Evolutionary conservation across 2,888 invertebrate species (phyloP), one percentile per base, ranked within the genome.

Genomic region (Agrochola litura): DNA sequence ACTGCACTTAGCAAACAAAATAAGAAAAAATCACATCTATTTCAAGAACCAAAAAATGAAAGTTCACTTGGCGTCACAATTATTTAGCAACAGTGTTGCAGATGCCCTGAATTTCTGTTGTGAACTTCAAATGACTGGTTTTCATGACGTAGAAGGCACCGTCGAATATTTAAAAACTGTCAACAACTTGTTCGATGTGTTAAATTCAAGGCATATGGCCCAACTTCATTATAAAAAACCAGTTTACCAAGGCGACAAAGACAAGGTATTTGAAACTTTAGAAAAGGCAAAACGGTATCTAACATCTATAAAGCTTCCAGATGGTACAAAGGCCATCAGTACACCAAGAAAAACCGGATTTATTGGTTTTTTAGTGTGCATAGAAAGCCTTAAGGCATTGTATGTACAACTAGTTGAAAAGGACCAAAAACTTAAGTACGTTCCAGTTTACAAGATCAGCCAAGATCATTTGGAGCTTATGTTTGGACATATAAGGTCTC

Each of bases 41-140:
- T 70, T 70, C 58, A 52, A 81, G 30, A 81, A 81, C 22, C 70
- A 84, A 56, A 77, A 81, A 79, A 84, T 84, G 67, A 83, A 84
- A 68, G 82, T 84, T 0, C 43, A 52, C 0, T 70, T 84, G 5
- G 82, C 79, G 5, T 68, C 79, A 2, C 80, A 83, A 49, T 60
- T 82, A 22, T 73, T 84, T 43, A 81, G 80, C 14, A 56, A 77
- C 6, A 77, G 76, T 68, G 82, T 84, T n/a, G 78, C 75, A n/a
- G 73, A 76, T 74, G 84, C 80, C 19, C 16, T 84, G 14, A 37
- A 10, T 6, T 82, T 81, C 73, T 84, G 81, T 64, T 25, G 10
- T 52, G 37, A 84, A 63, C 56, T 43, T 54, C 30, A 79, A 41
- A 60, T 37, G 14, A 19, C 37, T 46, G 22, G 22, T 52, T 68